Base-by-base conservation (phyloP, 2,113 vertebrate genomes). In the Ailuropoda melanoleuca region DNA sequence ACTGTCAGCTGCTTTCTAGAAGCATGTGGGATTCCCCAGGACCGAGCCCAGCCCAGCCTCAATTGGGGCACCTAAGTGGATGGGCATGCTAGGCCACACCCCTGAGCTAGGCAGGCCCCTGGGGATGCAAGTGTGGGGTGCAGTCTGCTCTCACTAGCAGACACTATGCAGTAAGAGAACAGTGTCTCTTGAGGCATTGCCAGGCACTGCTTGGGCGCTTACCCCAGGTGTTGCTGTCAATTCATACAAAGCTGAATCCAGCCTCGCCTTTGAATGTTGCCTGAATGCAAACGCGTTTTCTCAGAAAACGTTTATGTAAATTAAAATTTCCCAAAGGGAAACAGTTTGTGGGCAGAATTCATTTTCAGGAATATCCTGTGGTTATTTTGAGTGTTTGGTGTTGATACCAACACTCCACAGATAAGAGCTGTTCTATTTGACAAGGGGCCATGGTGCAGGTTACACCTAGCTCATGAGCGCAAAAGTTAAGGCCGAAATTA, bases 401-500 rank as follows among this genome's bases (percentile, higher is more conserved):
- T 53, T 84, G 84, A 77, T 60, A 91, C 43, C 53, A 31, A 66
- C 34, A n/a, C 24, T 87, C 46, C 90, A n/a, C 75, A 70, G 85
- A 50, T 58, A 91, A 93, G 85, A 95, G 97, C 80, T 55, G 56
- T 58, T 56, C 50, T 91, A 1, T 64, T 87, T 97, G 86, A 98
- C 34, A 90, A 88, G 37, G 93, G 68, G 39, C 86, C 85, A 12
- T 18, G 21, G 87, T 95, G 60, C 56, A 39, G 84, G 53, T 98
- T 97, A 96, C 86, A 97, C 64, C 90, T 89, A 77, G 81, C 97
- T 96, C 92, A 75, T 96, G 90, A 98, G 96, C 91, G 97, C 60
- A 96, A 91, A 98, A 97, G 87, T 97, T 89, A 90, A 95, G 66
- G 97, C 72, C 97, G 83, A 96, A 97, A 85, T 97, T 90, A 90